Base-by-base conservation (phyloP, 2,113 vertebrate genomes). In the Malurus melanocephalus region DNA sequence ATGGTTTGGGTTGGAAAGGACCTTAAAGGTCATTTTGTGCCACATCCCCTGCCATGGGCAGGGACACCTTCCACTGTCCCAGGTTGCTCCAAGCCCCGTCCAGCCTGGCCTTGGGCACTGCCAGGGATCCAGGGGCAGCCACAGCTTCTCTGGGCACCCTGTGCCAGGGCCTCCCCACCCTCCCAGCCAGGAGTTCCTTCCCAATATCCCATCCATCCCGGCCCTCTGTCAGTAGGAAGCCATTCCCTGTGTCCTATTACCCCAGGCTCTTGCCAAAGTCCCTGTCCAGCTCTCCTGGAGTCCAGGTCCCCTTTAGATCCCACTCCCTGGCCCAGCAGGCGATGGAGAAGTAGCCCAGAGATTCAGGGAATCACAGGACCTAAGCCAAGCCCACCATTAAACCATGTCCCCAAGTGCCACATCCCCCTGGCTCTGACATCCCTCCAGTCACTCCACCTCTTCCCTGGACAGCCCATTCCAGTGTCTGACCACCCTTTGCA, bases 181-280 rank as follows among this genome's bases (percentile, higher is more conserved):
- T 38, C 67, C 0, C 10, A 66, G 23, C 0, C 0, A 80, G 0
- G 0, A 52, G 66, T 80, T 53, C 4, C 19, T 46, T 73, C 46
- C 46, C 61, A 48, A 3, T 53, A 2, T 48, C 53, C 46, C 61
- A 60, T 7, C 61, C 0, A 8, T 0, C 40, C n/a, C 85, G 46
- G 46, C 23, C n/a, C 19, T 53, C 28, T 67, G 46, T 23, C 68
- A 60, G 0, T 53, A n/a, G 17, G 51, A 38, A 74, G 11, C 46
- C 14, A 16, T 53, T 55, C 40, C 5, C 14, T n/a, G 43, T 26
- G 40, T 67, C n/a, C 68, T 74, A 16, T 3, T 23, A 0, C 13
- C 71, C 30, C 21, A 64, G 9, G 0, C 11, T 16, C 9, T 52
- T 53, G 28, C 22, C 60, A 0, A 0, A 74, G 16, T 40, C 46